A percentile compares a stretch with the other conserved stretches of the same genome.
phyloP scores from a whole-genome alignment of 2,113 vertebrate genomes.

The Thinocorus orbignyianus region DNA sequence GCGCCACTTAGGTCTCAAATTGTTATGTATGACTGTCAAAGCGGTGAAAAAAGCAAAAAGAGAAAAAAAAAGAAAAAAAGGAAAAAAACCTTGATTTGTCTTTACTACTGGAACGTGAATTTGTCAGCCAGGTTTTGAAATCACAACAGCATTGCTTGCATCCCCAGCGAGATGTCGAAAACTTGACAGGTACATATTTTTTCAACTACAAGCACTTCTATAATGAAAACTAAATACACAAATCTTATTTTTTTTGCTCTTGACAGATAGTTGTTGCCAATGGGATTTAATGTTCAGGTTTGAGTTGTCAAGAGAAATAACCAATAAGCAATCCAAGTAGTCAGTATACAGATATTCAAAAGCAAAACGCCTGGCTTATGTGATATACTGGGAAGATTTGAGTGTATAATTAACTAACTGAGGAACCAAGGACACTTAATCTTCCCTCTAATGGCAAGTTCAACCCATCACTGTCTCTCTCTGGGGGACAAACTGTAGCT shows the following conservation, averaged over 20 bases:
- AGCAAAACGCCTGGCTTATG: conserved; percentile 79
- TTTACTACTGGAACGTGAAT: conserved; percentile 85
- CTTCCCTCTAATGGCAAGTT: conserved; percentile 90
- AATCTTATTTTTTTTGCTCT: conserved; percentile 77
- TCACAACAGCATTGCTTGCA: conserved; percentile 85
- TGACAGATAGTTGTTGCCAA: conserved; percentile 90
- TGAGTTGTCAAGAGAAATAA: conserved; percentile 93
- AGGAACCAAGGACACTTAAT: conserved; percentile 89
- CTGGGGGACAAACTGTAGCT: conserved; percentile 83
- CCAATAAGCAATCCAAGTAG: conserved; percentile 92
- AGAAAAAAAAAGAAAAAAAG: background rate
- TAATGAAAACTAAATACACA: conserved; percentile 97
- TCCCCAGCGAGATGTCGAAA: conserved; percentile 87
- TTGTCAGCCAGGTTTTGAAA: conserved; percentile 93
- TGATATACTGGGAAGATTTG: conserved; percentile 80
- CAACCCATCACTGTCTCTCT: conserved; percentile 81
- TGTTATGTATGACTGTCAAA: conserved; percentile 87
- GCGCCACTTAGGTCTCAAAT: conserved; percentile 85
- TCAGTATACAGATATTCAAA: conserved; percentile 81
- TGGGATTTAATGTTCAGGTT: conserved; percentile 91
- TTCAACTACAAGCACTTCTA: conserved; percentile 85
- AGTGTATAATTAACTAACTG: conserved; percentile 94
- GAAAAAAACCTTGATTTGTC: conserved; percentile 80
- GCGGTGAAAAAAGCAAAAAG: conserved; percentile 69
- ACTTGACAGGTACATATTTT: conserved; percentile 95